Base-by-base conservation (phyloP, 2,797 vertebrate genomes). In the Syngnathus rostellatus region DNA sequence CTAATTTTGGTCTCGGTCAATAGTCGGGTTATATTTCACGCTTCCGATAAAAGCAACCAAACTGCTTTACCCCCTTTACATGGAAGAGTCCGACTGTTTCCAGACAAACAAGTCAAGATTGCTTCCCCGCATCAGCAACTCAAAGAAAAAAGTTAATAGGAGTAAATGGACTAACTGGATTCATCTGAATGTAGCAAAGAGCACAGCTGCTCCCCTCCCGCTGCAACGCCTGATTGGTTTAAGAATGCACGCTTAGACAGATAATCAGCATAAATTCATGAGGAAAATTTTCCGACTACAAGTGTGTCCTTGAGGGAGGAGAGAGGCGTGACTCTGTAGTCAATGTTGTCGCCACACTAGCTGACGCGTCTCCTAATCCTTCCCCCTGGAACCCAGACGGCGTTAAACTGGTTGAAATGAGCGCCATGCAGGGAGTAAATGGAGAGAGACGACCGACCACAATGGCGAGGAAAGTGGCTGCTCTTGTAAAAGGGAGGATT, bases 401-500 rank as follows among this genome's bases (percentile, higher is more conserved):
- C 82, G 86, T 89, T 89, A 89, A 91, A 91, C 90, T 87, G 89
- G 87, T 88, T 83, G 85, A 83, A 89, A 90, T 90, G 89, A 90
- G 87, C 79, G 80, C 74, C 81, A 78, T 76, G 84, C 78, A 72
- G 85, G 77, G 86, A 89, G 87, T 89, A 90, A 92, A 90, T 90
- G 88, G 88, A 88, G 89, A 86, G 87, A 92, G 88, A 89, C 87
- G 80, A 75, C 68, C 76, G 72, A 86, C 88, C 85, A 91, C 89
- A 90, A 89, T 90, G 87, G 82, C 72, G 81, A 55, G 74, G 85
- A 86, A 90, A 91, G 85, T 86, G 83, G 68, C 82, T 83, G 85
- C 81, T 86, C 88, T 89, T 91, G 88, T 91, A 90, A 90, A 91
- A 79, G 83, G 84, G 81, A 84, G 90, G 90, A 91, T 91, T 92